Evolutionary conservation across 1,140 invertebrate species (phyloP).

Genomic region (Orius insidiosus): DNA sequence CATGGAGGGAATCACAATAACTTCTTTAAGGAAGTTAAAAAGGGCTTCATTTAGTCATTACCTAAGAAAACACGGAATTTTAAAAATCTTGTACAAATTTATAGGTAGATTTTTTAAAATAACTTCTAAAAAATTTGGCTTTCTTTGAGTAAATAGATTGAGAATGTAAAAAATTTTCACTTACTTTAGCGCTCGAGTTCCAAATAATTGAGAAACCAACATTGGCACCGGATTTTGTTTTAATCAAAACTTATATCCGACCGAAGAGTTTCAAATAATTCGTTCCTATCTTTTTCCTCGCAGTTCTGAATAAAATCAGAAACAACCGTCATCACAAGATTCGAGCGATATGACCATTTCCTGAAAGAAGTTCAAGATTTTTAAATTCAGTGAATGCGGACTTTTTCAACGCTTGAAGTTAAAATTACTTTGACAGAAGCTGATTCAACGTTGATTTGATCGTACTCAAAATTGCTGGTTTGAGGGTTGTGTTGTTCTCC

Average conservation of each 20-base stretch:
- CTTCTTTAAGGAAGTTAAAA: too few relatives aligned
- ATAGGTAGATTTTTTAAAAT: too few relatives aligned
- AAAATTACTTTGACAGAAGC: conserved; percentile 46
- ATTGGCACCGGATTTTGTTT: conserved; percentile 64
- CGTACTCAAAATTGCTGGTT: conserved; percentile 44
- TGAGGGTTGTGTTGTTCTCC: conserved; percentile 42
- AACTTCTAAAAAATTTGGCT: too few relatives aligned
- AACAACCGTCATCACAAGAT: conserved; percentile 59
- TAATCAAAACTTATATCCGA: conserved; percentile 58
- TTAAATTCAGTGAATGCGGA: too few relatives aligned
- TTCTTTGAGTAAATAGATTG: too few relatives aligned
- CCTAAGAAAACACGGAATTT: too few relatives aligned
- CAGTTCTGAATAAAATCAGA: conserved; percentile 63
- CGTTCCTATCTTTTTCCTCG: conserved; percentile 38
- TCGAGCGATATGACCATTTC: conserved; percentile 24
- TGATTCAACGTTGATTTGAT: conserved; percentile 49
- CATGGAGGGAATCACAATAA: too few relatives aligned
- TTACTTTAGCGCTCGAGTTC: conserved; percentile 23
- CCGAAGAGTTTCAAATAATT: conserved; percentile 54
- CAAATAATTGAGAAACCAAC: conserved; percentile 70
- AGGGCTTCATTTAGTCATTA: too few relatives aligned
- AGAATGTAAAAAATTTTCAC: too few relatives aligned
- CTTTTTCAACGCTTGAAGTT: too few relatives aligned
- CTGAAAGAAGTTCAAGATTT: conserved; percentile 12
- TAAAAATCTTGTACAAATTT: too few relatives aligned